A percentile compares a stretch with the other conserved stretches of the same genome.
Evolutionary conservation across 2,888 invertebrate species (phyloP).

Genomic region (Clusia tigrina): DNA sequence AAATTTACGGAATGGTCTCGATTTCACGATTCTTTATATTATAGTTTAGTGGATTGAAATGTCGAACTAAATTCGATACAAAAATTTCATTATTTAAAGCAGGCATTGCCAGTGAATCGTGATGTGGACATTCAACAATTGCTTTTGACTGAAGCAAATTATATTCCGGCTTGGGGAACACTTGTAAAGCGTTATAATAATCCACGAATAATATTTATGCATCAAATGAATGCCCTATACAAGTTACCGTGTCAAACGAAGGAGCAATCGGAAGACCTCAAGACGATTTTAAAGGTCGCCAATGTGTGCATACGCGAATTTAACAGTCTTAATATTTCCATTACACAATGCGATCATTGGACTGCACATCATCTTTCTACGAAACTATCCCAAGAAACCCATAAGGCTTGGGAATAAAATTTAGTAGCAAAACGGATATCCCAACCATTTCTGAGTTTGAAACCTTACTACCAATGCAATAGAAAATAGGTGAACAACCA

Average conservation of each 20-base stretch:
- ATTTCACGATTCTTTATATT: neutral
- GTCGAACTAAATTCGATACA: slow-evolving; percentile 21
- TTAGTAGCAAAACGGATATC: slow-evolving; percentile 13
- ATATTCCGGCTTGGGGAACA: slow-evolving; percentile 20
- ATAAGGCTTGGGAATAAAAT: slow-evolving; percentile 23
- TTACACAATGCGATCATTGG: slow-evolving; percentile 20
- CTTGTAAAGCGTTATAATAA: slow-evolving; percentile 21
- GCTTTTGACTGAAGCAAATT: slow-evolving; percentile 18
- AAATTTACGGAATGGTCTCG: slow-evolving; percentile 26
- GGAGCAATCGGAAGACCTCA: slow-evolving; percentile 13
- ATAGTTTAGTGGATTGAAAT: slow-evolving; percentile 17
- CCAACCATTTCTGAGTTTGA: too few species aligned
- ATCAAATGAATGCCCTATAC: slow-evolving; percentile 22
- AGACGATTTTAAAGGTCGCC: slow-evolving; percentile 8
- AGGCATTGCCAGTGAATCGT: slow-evolving; percentile 16
- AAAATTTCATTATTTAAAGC: slow-evolving; percentile 29
- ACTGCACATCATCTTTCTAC: slow-evolving; percentile 19
- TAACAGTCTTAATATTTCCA: slow-evolving; percentile 7
- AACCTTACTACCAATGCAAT: too few species aligned
- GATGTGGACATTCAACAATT: slow-evolving; percentile 23
- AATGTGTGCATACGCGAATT: slow-evolving; percentile 20
- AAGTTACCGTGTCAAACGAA: slow-evolving; percentile 9
- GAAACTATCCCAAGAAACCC: slow-evolving; percentile 18
- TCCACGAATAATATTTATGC: slow-evolving; percentile 15
- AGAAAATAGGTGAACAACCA: too few species aligned